A percentile compares a stretch with the other conserved stretches of the same genome.
Conservation (phyloP, 2,888 invertebrate genomes). For the Diaprepes abbreviatus region DNA sequence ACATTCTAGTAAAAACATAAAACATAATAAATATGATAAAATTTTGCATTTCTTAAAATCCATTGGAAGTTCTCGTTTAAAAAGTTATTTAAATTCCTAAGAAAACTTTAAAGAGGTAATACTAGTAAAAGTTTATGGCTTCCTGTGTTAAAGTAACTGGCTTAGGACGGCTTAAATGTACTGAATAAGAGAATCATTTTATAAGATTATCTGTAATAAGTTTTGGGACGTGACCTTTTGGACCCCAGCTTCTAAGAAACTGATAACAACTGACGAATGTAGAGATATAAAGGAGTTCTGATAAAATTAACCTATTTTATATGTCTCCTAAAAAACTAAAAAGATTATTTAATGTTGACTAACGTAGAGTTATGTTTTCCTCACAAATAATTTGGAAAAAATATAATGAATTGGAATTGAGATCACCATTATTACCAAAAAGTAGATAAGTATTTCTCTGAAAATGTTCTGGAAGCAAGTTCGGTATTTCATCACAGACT, state of each 20-base stretch:
- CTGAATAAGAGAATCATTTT: slow-evolving; percentile 25
- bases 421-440: too few species aligned
- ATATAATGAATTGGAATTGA: too few species aligned
- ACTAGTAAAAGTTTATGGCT: neutral
- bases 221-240: slow-evolving; percentile 32
- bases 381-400: too few species aligned
- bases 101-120: slow-evolving; percentile 2
- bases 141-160: neutral
- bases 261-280: slow-evolving; percentile 24
- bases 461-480: too few species aligned
- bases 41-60: too few species aligned
- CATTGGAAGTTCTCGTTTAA: too few species aligned
- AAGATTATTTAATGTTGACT: too few species aligned
- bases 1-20: too few species aligned
- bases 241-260: slow-evolving; percentile 15
- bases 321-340: neutral
- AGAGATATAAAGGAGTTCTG: slow-evolving; percentile 8
- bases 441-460: too few species aligned
- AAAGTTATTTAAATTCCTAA: neutral
- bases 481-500: too few species aligned
- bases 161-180: slow-evolving; percentile 10
- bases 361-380: too few species aligned
- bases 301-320: slow-evolving; percentile 4
- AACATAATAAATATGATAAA: too few species aligned
- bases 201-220: slow-evolving; percentile 33